phyloP scores from a whole-genome alignment of 2,113 vertebrate genomes.

The Acanthochromis polyacanthus region DNA sequence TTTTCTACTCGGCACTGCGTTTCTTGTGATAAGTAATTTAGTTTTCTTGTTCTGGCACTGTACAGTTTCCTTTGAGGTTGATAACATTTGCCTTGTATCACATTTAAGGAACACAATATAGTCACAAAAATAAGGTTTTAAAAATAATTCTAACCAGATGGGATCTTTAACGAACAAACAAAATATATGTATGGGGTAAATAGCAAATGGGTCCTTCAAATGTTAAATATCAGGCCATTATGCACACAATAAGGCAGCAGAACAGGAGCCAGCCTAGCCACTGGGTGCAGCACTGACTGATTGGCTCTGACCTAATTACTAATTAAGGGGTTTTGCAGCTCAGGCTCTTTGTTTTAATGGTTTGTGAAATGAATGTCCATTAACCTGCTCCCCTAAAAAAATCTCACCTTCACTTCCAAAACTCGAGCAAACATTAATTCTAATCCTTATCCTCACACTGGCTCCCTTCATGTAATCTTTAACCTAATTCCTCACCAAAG shows the following conservation, averaged over 20 bases:
- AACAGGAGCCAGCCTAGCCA: background rate
- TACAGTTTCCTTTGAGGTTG: too few species aligned
- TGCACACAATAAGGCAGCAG: background rate
- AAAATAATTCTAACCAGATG: background rate
- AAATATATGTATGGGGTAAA: background rate
- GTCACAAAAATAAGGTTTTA: too few species aligned
- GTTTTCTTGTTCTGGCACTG: too few species aligned
- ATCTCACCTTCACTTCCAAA: background rate
- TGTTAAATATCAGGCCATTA: background rate
- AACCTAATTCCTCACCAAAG: background rate
- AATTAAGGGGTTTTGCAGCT: slow-evolving; percentile 1
- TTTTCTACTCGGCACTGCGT: too few species aligned
- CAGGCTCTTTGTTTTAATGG: background rate
- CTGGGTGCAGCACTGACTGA: slow-evolving; percentile 3
- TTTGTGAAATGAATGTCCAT: background rate
- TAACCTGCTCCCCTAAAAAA: background rate
- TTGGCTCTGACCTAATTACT: slow-evolving; percentile 27
- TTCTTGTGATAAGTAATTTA: too few species aligned
- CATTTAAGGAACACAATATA: too few species aligned
- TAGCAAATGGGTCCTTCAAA: background rate
- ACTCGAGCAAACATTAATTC: background rate
- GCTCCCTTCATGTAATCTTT: background rate
- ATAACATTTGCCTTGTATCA: too few species aligned
- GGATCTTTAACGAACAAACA: background rate
- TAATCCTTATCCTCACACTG: background rate